Percentiles rank a stretch among this genome's conserved stretches.
These are phyloP conservation scores for Rhamnusium bicolor DNA, from an alignment of 2,888 invertebrate species.

Conservation along the genomic window DNA sequence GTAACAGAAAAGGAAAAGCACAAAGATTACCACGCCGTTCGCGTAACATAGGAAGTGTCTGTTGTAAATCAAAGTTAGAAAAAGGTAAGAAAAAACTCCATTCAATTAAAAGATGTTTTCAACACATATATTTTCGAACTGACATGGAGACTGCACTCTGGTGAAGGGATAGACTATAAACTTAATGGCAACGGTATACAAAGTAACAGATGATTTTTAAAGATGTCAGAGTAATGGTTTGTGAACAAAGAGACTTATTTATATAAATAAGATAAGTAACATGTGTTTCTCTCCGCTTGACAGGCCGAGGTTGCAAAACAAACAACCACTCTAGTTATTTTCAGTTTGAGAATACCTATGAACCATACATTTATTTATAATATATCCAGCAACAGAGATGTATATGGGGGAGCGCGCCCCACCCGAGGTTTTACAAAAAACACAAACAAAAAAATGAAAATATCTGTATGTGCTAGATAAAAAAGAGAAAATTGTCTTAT, in stretches of 20 bases:
- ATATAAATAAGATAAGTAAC: constrained; percentile 57
- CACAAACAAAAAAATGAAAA: no score
- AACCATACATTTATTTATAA: constrained; percentile 51
- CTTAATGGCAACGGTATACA: constrained; percentile 19
- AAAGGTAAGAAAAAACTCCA: not conserved
- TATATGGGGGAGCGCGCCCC: no score
- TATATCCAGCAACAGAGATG: constrained; percentile 25
- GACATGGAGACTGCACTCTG: constrained; percentile 1
- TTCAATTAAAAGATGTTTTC: constrained; percentile 20
- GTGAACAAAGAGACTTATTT: constrained; percentile 59
- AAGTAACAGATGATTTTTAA: constrained; percentile 43
- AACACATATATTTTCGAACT: constrained; percentile 1
- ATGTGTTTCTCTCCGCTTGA: constrained; percentile 48
- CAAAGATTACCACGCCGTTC: not conserved
- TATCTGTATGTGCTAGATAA: no score
- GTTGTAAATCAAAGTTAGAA: not conserved
- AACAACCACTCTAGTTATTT: constrained; percentile 54
- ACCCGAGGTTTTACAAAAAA: no score
- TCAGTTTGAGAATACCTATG: constrained; percentile 52
- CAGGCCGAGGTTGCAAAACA: constrained; percentile 52
- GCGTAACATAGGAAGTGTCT: not conserved
- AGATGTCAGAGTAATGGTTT: constrained; percentile 43
- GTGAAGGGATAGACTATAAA: constrained; percentile 16
- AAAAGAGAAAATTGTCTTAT: no score
- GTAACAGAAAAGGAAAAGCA: no score